phyloP scores from a whole-genome alignment of 2,797 vertebrate genomes.

The Poeciliopsis infans region DNA sequence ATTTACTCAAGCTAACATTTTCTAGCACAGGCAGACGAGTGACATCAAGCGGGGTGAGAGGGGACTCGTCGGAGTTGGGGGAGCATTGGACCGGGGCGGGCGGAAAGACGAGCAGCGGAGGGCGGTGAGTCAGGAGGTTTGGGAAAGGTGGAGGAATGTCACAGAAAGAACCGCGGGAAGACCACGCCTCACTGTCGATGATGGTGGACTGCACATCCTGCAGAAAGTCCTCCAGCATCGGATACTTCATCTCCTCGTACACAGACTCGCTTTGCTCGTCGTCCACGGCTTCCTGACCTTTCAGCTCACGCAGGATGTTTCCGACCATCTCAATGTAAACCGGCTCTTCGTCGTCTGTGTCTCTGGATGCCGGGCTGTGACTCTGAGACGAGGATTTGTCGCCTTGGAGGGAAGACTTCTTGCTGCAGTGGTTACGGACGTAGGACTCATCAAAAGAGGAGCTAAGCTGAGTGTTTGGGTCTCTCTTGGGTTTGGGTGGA shows the following conservation, averaged over 20 bases:
- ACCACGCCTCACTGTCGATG: conserved; percentile 76
- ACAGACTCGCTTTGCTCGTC: conserved; percentile 93
- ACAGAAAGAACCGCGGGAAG: conserved; percentile 84
- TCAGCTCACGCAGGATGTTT: conserved; percentile 89
- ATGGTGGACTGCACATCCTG: conserved; percentile 87
- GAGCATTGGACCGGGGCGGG: conserved; percentile 92
- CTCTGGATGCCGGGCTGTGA: conserved; percentile 80
- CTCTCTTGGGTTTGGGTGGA: conserved; percentile 94
- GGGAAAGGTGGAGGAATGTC: conserved; percentile 95
- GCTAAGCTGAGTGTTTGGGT: conserved; percentile 98
- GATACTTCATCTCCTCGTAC: conserved; percentile 98
- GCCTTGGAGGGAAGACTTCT: conserved; percentile 72
- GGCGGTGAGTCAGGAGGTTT: conserved; percentile 91
- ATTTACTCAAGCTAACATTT: conserved; percentile 85
- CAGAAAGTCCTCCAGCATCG: conserved; percentile 85
- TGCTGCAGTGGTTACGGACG: conserved; percentile 83
- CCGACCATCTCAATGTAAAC: conserved; percentile 99
- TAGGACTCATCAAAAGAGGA: conserved; percentile 94
- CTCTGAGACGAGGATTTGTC: conserved; percentile 86
- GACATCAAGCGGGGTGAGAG: conserved; percentile 92
- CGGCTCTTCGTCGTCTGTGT: conserved; percentile 90
- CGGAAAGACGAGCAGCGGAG: conserved; percentile 90
- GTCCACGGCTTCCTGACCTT: conserved; percentile 77
- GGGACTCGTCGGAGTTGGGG: conserved; percentile 97
- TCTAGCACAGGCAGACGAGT: conserved; percentile 81